These are phyloP conservation scores for Miltochrista miniata DNA, from an alignment of 2,888 invertebrate species.

Conservation along the genomic window DNA sequence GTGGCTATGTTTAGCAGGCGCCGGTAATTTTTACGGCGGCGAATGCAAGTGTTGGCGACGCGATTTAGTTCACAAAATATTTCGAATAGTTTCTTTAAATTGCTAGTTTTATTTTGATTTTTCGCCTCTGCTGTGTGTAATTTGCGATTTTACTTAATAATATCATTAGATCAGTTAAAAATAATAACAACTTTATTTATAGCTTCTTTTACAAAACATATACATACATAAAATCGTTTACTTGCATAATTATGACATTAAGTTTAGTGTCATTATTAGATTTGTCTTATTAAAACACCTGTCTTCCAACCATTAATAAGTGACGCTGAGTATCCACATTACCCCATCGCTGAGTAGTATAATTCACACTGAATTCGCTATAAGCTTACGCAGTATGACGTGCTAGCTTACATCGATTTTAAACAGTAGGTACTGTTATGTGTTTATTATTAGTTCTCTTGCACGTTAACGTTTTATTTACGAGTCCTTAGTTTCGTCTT, in stretches of 20 bases:
- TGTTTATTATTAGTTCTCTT: constrained; percentile 77
- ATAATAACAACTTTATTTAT: too few relatives aligned
- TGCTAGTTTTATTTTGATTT: constrained; percentile 20
- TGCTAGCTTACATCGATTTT: constrained; percentile 66
- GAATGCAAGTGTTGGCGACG: constrained; percentile 31
- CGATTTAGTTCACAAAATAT: constrained; percentile 33
- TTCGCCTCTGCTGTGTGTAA: constrained; percentile 3
- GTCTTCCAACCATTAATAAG: too few relatives aligned
- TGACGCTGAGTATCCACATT: too few relatives aligned
- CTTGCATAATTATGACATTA: too few relatives aligned
- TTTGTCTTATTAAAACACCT: too few relatives aligned
- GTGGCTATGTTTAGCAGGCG: constrained; percentile 32
- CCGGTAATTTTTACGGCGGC: constrained; percentile 28
- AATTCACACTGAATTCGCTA: constrained; percentile 69
- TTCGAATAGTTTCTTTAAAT: constrained; percentile 16
- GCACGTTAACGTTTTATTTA: constrained; percentile 62
- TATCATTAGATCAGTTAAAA: too few relatives aligned
- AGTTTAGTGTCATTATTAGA: too few relatives aligned
- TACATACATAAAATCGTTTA: too few relatives aligned
- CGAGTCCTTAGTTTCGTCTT: constrained; percentile 59
- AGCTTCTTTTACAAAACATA: too few relatives aligned
- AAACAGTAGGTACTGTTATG: constrained; percentile 74
- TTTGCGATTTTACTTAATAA: too few relatives aligned
- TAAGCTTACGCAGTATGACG: constrained; percentile 73
- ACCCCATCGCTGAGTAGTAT: too few relatives aligned